phyloP scores from a whole-genome alignment of 2,888 invertebrate genomes.

The Philopedon plagiatum region DNA sequence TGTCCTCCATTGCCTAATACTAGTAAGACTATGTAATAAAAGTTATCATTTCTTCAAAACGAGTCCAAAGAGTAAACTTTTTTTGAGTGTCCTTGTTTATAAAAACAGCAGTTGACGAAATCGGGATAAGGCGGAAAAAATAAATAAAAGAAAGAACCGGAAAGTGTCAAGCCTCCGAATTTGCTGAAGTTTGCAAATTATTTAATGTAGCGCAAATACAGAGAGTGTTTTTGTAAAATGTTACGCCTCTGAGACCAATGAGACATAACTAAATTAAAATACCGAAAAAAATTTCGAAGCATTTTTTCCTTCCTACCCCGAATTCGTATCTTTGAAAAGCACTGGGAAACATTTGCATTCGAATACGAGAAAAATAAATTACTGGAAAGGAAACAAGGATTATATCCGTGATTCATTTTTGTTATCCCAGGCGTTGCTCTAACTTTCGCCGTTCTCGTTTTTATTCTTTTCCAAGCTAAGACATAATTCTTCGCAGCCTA shows the following conservation, averaged over 20 bases:
- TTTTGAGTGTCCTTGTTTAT: neutral
- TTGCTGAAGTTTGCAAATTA: constrained; percentile 23
- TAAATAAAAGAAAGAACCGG: constrained; percentile 17
- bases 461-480: constrained; percentile 46
- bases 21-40: neutral
- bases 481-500: constrained; percentile 52
- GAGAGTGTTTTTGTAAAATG: constrained; percentile 31
- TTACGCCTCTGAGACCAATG: constrained; percentile 38
- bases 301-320: constrained; percentile 35
- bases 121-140: constrained; percentile 2
- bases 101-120: constrained; percentile 9
- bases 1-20: too few species aligned
- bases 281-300: constrained; percentile 27
- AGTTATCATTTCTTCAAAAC: neutral
- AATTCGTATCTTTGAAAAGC: constrained; percentile 45
- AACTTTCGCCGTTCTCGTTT: constrained; percentile 48
- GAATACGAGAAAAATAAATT: constrained; percentile 53
- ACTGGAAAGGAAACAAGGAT: constrained; percentile 55
- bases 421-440: constrained; percentile 46
- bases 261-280: constrained; percentile 41
- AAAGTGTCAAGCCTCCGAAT: constrained; percentile 23
- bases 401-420: constrained; percentile 55
- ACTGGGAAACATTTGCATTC: constrained; percentile 46
- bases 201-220: constrained; percentile 27
- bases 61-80: neutral